These are phyloP conservation scores for Lobophora halterata DNA, from an alignment of 2,888 invertebrate species.

Conservation along the genomic window DNA sequence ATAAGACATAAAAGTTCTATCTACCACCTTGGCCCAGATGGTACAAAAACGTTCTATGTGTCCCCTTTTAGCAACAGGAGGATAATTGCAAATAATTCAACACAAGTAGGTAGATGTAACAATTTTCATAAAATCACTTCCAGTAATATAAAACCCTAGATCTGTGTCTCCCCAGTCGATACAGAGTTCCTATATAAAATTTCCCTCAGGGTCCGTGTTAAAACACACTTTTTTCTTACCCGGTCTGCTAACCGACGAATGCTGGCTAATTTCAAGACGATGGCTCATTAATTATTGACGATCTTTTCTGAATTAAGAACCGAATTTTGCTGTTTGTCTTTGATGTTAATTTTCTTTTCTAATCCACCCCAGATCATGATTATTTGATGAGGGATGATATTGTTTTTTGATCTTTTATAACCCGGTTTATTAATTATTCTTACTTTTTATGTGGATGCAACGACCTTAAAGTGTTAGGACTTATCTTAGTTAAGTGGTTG, in stretches of 20 bases:
- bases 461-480: no score
- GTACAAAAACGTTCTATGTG: no score
- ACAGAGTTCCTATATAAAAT: conserved; percentile 72
- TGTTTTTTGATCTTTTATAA: conserved; percentile 30
- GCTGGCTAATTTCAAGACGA: conserved; percentile 72
- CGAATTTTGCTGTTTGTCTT: conserved; percentile 63
- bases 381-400: conserved; percentile 57
- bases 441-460: no score
- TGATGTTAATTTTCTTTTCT: conserved; percentile 67
- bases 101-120: neutral
- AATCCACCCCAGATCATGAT: conserved; percentile 51
- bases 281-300: conserved; percentile 77
- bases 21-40: no score
- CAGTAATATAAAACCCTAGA: conserved; percentile 31
- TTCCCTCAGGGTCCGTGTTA: conserved; percentile 68
- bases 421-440: neutral
- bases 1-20: no score
- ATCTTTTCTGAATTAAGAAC: conserved; percentile 56
- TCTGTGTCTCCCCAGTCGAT: conserved; percentile 48
- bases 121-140: conserved; percentile 30
- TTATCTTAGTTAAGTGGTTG: no score
- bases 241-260: conserved; percentile 68
- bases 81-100: neutral
- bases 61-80: no score
- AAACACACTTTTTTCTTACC: conserved; percentile 57